These are phyloP conservation scores for Plusia festucae DNA, from an alignment of 2,888 invertebrate species.

Conservation along the genomic window DNA sequence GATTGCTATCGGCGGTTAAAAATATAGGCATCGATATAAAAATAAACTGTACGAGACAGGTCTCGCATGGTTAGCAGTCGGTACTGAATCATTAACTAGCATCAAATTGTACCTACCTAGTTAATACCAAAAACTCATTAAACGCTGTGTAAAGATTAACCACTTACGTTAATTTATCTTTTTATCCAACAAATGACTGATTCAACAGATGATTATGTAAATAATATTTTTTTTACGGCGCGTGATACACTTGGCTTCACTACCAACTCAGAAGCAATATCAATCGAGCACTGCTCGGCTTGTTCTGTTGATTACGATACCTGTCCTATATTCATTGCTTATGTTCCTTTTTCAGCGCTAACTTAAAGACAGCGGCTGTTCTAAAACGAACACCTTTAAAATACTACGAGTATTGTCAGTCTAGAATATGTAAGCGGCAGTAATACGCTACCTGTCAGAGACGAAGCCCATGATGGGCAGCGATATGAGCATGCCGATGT, in stretches of 20 bases:
- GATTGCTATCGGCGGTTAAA: constrained; percentile 25
- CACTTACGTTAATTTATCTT: neutral
- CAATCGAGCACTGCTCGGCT: no score
- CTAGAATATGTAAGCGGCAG: neutral
- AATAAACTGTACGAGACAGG: constrained; percentile 31
- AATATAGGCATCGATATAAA: constrained; percentile 38
- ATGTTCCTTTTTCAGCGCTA: no score
- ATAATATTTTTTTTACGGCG: no score
- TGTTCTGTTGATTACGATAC: no score
- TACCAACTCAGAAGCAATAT: no score
- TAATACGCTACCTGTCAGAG: constrained; percentile 89
- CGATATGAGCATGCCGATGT: constrained; percentile 91
- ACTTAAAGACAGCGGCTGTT: no score
- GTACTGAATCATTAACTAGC: constrained; percentile 13
- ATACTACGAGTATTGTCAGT: neutral
- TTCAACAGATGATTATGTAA: neutral
- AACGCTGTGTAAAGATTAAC: neutral
- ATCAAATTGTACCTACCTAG: neutral
- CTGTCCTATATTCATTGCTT: no score
- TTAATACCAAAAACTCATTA: constrained; percentile 3
- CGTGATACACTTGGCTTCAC: no score
- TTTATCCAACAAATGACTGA: neutral
- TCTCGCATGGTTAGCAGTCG: constrained; percentile 24
- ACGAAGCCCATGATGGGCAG: constrained; percentile 90
- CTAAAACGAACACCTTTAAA: neutral